A percentile compares a stretch with the other conserved stretches of the same genome.
Evolutionary conservation across 2,113 vertebrate genomes (phyloP).

Genomic region (Arothron firmamentum): DNA sequence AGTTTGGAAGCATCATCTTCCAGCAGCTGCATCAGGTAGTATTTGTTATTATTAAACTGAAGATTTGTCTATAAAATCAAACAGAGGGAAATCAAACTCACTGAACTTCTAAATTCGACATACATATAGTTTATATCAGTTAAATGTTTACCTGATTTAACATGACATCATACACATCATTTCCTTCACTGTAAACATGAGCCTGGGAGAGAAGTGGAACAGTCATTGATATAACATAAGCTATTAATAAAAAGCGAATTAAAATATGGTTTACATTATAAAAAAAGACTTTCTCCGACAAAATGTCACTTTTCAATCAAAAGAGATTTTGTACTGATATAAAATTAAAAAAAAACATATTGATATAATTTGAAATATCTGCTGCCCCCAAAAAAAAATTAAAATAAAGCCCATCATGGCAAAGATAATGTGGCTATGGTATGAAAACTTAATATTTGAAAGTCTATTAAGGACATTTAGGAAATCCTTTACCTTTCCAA

Average conservation of each 20-base stretch:
- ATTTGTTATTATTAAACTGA: slow-evolving; percentile 92
- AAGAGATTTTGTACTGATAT: too few species aligned
- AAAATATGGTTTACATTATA: neutral
- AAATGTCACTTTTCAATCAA: too few species aligned
- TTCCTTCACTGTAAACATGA: slow-evolving; percentile 82
- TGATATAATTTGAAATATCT: neutral
- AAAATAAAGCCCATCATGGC: neutral
- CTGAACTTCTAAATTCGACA: too few species aligned
- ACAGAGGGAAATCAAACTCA: too few species aligned
- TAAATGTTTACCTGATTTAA: slow-evolving; percentile 81
- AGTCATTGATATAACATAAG: neutral
- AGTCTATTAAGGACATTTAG: neutral
- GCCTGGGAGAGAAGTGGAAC: slow-evolving; percentile 66
- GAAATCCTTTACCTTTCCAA: slow-evolving; percentile 77
- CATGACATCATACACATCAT: slow-evolving; percentile 84
- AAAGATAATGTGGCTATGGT: too few species aligned
- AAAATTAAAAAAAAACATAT: too few species aligned
- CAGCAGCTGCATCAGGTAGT: slow-evolving; percentile 87
- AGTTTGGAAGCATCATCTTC: slow-evolving; percentile 75
- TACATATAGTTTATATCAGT: too few species aligned
- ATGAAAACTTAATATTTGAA: neutral
- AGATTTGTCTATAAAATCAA: slow-evolving; percentile 80
- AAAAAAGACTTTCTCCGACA: too few species aligned
- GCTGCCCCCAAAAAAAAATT: neutral
- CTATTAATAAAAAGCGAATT: neutral